Evolutionary conservation across 2,113 vertebrate genomes (phyloP).

Genomic region (Holacanthus passer): DNA sequence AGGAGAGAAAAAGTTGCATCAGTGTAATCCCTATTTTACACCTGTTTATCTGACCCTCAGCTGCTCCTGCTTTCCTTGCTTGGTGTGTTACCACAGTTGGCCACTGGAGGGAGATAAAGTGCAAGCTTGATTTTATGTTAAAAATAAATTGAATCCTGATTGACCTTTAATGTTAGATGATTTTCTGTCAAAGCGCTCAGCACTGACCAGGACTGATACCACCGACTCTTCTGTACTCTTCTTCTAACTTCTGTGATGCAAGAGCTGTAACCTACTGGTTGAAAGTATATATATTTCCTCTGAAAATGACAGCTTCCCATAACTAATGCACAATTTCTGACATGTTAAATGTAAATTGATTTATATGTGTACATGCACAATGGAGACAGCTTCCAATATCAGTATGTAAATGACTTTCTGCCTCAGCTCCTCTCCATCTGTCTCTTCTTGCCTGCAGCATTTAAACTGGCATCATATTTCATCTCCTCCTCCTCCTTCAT

Average conservation of each 20-base stretch:
- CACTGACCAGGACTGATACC: background rate
- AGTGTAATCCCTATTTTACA: background rate
- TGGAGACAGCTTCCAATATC: background rate
- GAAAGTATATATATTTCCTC: background rate
- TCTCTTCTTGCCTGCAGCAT: slow-evolving; percentile 18
- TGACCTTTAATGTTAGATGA: too few species aligned
- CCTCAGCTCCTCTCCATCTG: slow-evolving; percentile 9
- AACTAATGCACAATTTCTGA: background rate
- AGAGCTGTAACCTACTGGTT: background rate
- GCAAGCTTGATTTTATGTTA: slow-evolving; percentile 12
- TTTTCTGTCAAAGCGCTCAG: background rate
- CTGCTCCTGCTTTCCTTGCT: background rate
- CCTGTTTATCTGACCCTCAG: background rate
- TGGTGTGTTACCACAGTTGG: slow-evolving; percentile 39
- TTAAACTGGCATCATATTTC: background rate
- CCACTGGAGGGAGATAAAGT: slow-evolving; percentile 67
- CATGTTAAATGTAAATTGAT: slow-evolving; percentile 13
- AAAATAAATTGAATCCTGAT: background rate
- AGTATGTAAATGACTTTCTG: slow-evolving; percentile 17
- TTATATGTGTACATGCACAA: background rate
- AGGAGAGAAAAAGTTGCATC: background rate
- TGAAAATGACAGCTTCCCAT: background rate
- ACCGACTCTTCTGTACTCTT: background rate
- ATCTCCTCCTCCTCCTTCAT: background rate
- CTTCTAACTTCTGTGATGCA: background rate